Percentiles rank a stretch among this genome's conserved stretches.
Evolutionary conservation across 2,888 invertebrate genomes (phyloP).

Genomic region (Kuschelorhynchus macadamiae): DNA sequence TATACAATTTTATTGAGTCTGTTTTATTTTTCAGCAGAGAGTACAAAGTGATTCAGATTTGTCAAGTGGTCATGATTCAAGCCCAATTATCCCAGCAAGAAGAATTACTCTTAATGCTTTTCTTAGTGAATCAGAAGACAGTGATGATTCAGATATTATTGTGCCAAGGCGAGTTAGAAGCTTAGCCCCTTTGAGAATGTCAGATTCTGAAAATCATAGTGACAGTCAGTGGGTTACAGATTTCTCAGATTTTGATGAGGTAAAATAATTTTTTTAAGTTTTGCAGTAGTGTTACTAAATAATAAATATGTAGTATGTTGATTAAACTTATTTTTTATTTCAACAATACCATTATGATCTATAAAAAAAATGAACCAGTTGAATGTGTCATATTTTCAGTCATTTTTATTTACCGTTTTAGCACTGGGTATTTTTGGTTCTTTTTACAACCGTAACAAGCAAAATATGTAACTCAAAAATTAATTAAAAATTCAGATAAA

Average conservation of each 20-base stretch:
- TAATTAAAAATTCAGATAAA: too few relatives aligned
- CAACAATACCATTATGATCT: too few relatives aligned
- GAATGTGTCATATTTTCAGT: too few relatives aligned
- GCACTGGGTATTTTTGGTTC: too few relatives aligned
- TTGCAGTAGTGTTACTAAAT: neutral
- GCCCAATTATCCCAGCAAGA: conserved; percentile 15
- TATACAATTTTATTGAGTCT: too few relatives aligned
- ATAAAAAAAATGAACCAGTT: too few relatives aligned
- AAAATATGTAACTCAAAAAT: too few relatives aligned
- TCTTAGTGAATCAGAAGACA: conserved; percentile 48
- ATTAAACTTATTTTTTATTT: too few relatives aligned
- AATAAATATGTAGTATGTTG: neutral
- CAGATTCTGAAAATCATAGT: conserved; percentile 52
- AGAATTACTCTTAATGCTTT: conserved; percentile 18
- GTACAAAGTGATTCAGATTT: conserved; percentile 70
- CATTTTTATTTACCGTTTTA: too few relatives aligned
- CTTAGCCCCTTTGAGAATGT: conserved; percentile 54
- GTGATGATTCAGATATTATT: conserved; percentile 54
- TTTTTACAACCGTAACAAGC: too few relatives aligned
- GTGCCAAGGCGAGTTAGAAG: conserved; percentile 51
- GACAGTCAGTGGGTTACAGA: conserved; percentile 59
- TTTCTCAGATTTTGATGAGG: conserved; percentile 51
- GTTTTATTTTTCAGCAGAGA: conserved; percentile 66
- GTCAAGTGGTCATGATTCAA: conserved; percentile 32
- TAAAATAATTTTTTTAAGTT: conserved; percentile 6